phyloP scores from a whole-genome alignment of 2,797 vertebrate species.

The Erpetoichthys calabaricus region DNA sequence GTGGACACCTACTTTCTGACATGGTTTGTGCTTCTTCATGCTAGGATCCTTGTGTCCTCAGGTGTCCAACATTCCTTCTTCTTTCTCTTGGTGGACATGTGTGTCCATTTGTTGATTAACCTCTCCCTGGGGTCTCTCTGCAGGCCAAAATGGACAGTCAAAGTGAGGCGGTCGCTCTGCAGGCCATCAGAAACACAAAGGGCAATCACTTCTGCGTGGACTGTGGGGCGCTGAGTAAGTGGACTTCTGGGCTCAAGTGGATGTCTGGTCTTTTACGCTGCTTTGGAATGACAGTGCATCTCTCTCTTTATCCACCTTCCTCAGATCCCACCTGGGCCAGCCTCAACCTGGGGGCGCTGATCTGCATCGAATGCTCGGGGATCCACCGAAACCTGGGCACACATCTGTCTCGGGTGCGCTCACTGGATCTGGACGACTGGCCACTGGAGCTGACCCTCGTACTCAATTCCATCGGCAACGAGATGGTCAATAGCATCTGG shows the following conservation, averaged over 20 bases:
- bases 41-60: no score
- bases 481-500: conserved; percentile 84
- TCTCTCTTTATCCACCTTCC: fast-evolving
- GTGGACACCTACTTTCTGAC: no score
- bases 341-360: conserved; percentile 81
- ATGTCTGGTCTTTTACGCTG: not conserved
- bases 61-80: no score
- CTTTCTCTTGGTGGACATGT: not conserved
- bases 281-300: fast-evolving
- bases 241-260: no score
- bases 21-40: not conserved
- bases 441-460: conserved; percentile 83
- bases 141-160: conserved; percentile 83
- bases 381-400: conserved; percentile 91
- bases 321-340: conserved; percentile 90
- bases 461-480: conserved; percentile 78
- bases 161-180: conserved; percentile 86
- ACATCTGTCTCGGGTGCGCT: conserved; percentile 84
- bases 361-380: conserved; percentile 93
- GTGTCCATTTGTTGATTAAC: not conserved
- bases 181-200: conserved; percentile 81
- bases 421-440: conserved; percentile 87
- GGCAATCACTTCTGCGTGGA: conserved; percentile 86
- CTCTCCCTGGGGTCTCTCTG: conserved; percentile 1
- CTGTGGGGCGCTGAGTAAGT: conserved; percentile 78